Evolutionary conservation across 1,140 invertebrate genomes (phyloP), one percentile per base, ranked within the genome.

Genomic region (Probaryconus sp.): DNA sequence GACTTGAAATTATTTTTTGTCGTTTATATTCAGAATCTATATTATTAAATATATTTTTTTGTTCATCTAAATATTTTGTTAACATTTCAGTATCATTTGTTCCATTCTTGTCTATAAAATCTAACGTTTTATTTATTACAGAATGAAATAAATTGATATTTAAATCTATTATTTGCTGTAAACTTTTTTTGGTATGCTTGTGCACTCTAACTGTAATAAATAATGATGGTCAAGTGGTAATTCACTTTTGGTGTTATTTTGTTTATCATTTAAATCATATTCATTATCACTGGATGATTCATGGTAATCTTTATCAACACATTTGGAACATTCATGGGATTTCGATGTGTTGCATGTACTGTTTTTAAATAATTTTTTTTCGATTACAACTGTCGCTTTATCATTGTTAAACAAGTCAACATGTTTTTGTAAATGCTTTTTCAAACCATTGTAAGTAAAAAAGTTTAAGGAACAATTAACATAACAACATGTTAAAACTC

Each of bases 341-440:
- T 31, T 31, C n/a, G 21, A 24, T 24, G 3, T 24, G 21, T 24
- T 24, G 3, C 21, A 24, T 24, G 21, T 4, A 7, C 21, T n/a
- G n/a, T n/a, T n/a, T n/a, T n/a, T n/a, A n/a, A n/a, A n/a, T n/a
- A n/a, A n/a, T n/a, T n/a, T n/a, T n/a, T n/a, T n/a, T n/a, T n/a
- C n/a, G n/a, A n/a, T n/a, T n/a, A n/a, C n/a, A 9, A 31, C 5
- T 31, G 30, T 2, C 30, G 10, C n/a, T 2, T 31, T n/a, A 10
- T 31, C n/a, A 9, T 7, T 3, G 3, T 31, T 31, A 9, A n/a
- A n/a, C n/a, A n/a, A n/a, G n/a, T 31, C 5, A 9, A 10, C n/a
- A 10, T 31, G 30, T 31, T 31, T 31, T 5, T 31, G 3, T 31
- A 31, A 31, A 31, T 31, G 30, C n/a, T 31, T 31, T 31, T n/a